These are phyloP conservation scores for Sparidentex hasta DNA, from an alignment of 2,797 vertebrate genomes.

Conservation along the genomic window DNA sequence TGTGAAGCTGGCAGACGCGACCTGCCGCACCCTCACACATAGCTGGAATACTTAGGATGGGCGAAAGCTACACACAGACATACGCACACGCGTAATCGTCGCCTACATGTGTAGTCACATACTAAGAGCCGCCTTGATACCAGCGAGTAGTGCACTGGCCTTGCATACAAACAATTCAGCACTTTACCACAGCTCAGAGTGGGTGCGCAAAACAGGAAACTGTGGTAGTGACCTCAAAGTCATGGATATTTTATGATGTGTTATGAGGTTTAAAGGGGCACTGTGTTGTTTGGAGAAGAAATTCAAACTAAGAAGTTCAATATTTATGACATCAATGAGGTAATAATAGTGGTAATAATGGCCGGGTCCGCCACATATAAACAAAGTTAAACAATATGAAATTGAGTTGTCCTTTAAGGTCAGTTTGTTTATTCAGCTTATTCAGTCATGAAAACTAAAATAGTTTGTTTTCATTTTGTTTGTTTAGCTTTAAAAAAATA, in stretches of 20 bases:
- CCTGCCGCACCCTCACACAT: constrained; percentile 41
- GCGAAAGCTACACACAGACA: constrained; percentile 42
- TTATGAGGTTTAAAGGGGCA: not conserved
- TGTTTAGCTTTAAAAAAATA: too few relatives aligned
- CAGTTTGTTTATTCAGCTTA: too few relatives aligned
- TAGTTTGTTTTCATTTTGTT: too few relatives aligned
- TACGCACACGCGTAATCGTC: not conserved
- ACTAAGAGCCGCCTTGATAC: constrained; percentile 48
- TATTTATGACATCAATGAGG: too few relatives aligned
- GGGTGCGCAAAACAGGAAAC: constrained; percentile 47
- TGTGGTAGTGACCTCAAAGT: constrained; percentile 9
- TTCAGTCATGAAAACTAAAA: too few relatives aligned
- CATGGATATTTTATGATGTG: constrained; percentile 10
- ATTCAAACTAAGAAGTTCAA: too few relatives aligned
- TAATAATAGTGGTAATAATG: too few relatives aligned
- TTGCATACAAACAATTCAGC: constrained; percentile 56
- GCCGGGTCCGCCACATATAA: too few relatives aligned
- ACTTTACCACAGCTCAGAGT: constrained; percentile 66
- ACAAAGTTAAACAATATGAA: too few relatives aligned
- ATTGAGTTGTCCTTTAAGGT: too few relatives aligned
- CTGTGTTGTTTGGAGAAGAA: too few relatives aligned
- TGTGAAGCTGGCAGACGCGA: constrained; percentile 25
- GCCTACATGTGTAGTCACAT: constrained; percentile 14
- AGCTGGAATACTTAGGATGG: constrained; percentile 40
- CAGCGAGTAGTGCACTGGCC: constrained; percentile 36